Conservation (phyloP, 2,888 invertebrate species). For the Aphidoletes aphidimyza region DNA sequence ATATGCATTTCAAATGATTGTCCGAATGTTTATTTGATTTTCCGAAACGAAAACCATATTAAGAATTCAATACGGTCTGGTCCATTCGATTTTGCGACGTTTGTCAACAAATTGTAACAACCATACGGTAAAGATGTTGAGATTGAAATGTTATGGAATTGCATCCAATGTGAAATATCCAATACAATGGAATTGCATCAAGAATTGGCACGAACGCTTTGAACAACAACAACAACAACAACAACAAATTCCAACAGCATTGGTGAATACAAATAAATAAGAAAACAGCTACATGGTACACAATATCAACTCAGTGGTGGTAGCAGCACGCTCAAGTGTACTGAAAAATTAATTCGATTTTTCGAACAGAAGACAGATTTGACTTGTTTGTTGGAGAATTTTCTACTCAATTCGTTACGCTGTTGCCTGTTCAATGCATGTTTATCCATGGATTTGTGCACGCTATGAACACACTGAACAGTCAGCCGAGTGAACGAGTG, state of each 20-base stretch:
- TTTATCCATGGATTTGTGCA: background rate
- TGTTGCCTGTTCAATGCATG: background rate
- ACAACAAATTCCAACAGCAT: too few relatives aligned
- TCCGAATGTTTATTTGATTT: conserved; percentile 28
- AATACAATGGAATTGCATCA: too few relatives aligned
- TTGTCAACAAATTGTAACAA: background rate
- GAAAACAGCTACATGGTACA: background rate
- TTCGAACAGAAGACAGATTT: background rate
- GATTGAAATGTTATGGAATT: background rate
- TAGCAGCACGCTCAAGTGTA: background rate
- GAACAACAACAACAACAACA: too few relatives aligned
- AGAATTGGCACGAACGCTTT: too few relatives aligned
- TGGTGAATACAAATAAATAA: background rate
- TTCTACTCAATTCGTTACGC: background rate
- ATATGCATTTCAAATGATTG: conserved; percentile 1
- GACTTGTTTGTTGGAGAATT: background rate
- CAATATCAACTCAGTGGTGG: too few relatives aligned
- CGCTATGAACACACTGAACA: too few relatives aligned
- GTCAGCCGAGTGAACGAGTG: too few relatives aligned
- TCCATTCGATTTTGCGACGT: background rate
- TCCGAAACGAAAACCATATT: background rate
- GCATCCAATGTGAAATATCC: background rate
- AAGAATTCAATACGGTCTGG: conserved; percentile 6
- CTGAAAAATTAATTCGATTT: conserved; percentile 9
- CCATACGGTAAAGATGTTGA: background rate